Evolutionary conservation across 2,888 invertebrate species (phyloP), one percentile per base, ranked within the genome.

Genomic region (Heteromyza rotundicornis): DNA sequence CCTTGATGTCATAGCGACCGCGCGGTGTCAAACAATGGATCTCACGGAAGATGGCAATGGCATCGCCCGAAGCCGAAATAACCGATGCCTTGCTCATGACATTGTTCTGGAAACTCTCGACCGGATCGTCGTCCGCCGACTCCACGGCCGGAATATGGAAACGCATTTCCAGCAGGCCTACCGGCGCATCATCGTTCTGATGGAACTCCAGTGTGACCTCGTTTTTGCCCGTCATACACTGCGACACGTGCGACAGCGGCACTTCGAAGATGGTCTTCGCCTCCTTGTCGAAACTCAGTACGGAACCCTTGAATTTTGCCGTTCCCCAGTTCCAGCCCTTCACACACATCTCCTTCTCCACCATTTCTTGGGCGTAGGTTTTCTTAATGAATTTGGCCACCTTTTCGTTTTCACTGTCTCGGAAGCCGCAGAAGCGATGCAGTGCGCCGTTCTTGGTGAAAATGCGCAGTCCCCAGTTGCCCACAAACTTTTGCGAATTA

Each of bases 321-420:
- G 94, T 92, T 24, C 99, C 99, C 96, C 98, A 99, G 83, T 99
- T 99, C 98, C 98, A 99, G 1, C 99, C 99, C 81, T 96, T 97
- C 1, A 98, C 86, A 67, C 96, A 94, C 57, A 96, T 84, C 76
- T 99, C 98, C 75, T 94, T 94, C 75, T 95, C 95, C 52, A 94
- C 85, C 89, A 98, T 89, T 62, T 94, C 92, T 70, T 92, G 91
- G 24, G 90, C 87, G 82, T 96, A 98, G 68, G 91, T 90, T 5
- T 87, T 86, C 67, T 90, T 88, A 70, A 98, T 92, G 82, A 95
- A 98, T 72, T 94, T 92, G 0, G 92, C 90, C 50, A 99, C 87
- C 80, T 96, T 96, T 52, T 98, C 97, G 84, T 93, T 92, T 70
- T 98, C 98, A 53, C 88, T 87, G 60, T 97, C 98, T 80, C 93